A percentile compares a stretch with the other conserved stretches of the same genome.
Evolutionary conservation across 2,888 invertebrate species (phyloP).

Genomic region (Hetaerina titia): DNA sequence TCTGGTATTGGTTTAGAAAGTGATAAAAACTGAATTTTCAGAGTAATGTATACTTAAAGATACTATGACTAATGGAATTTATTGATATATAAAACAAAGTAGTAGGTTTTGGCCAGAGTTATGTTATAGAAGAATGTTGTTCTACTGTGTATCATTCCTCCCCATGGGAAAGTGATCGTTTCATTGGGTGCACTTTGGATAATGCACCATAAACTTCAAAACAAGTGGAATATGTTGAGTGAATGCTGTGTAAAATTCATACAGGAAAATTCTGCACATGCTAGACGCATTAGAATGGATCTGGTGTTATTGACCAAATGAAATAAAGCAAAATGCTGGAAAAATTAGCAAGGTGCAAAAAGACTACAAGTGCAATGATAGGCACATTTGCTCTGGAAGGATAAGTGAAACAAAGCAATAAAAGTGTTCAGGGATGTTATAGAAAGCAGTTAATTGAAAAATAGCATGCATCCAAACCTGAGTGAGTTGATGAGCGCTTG

Average conservation of each 20-base stretch:
- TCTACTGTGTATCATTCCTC: constrained; percentile 64
- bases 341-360: constrained; percentile 23
- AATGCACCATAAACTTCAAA: constrained; percentile 56
- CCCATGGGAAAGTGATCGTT: constrained; percentile 56
- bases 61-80: constrained; percentile 43
- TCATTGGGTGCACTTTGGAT: constrained; percentile 27
- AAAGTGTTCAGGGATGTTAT: constrained; percentile 65
- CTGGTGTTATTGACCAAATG: constrained; percentile 29
- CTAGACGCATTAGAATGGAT: constrained; percentile 20
- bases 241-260: constrained; percentile 59
- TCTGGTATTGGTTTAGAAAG: constrained; percentile 65
- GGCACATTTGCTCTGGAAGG: constrained; percentile 54
- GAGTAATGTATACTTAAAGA: constrained; percentile 59
- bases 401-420: constrained; percentile 66
- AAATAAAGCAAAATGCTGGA: not conserved
- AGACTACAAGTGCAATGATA: constrained; percentile 31
- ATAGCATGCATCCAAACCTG: constrained; percentile 34
- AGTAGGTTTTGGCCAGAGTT: constrained; percentile 66
- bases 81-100: constrained; percentile 52
- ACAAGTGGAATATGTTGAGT: constrained; percentile 55
- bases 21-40: constrained; percentile 66
- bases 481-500: constrained; percentile 36
- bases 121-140: constrained; percentile 47
- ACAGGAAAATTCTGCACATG: constrained; percentile 31
- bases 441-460: constrained; percentile 52